A percentile compares a stretch with the other conserved stretches of the same genome.
These are phyloP conservation scores for Leptoteleia sp. DNA, from an alignment of 1,140 invertebrate genomes.

Conservation along the genomic window DNA sequence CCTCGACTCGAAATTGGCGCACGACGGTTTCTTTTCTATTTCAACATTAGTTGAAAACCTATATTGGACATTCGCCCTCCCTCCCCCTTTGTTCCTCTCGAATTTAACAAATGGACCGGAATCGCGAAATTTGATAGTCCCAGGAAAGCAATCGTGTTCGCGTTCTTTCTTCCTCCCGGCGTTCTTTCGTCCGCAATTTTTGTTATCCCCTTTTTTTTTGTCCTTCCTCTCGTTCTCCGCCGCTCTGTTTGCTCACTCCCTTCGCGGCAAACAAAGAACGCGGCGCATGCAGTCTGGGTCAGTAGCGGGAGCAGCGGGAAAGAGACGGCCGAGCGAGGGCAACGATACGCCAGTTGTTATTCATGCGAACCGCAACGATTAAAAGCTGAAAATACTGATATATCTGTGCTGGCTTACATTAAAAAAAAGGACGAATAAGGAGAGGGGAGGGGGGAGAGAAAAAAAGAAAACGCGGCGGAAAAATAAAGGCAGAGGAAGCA, in stretches of 20 bases:
- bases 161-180: slow-evolving; percentile 42
- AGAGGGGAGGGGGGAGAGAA: neutral
- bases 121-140: slow-evolving; percentile 68
- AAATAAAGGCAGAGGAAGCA: slow-evolving; percentile 35
- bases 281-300: slow-evolving; percentile 58
- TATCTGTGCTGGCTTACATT: slow-evolving; percentile 27
- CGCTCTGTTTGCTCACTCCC: slow-evolving; percentile 49
- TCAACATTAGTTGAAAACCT: slow-evolving; percentile 40
- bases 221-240: slow-evolving; percentile 37
- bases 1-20: slow-evolving; percentile 43
- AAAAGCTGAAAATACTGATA: slow-evolving; percentile 60
- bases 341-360: slow-evolving; percentile 55
- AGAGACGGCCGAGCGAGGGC: slow-evolving; percentile 19
- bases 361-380: slow-evolving; percentile 59
- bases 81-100: slow-evolving; percentile 41
- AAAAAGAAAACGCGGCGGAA: slow-evolving; percentile 4
- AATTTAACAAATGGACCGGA: slow-evolving; percentile 66
- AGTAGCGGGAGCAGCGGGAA: slow-evolving; percentile 32
- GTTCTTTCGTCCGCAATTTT: slow-evolving; percentile 55
- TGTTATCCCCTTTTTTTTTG: slow-evolving; percentile 51
- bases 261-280: slow-evolving; percentile 59
- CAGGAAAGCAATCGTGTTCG: slow-evolving; percentile 54
- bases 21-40: slow-evolving; percentile 51
- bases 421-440: slow-evolving; percentile 23
- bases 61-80: slow-evolving; percentile 31